Percentiles rank a stretch among this genome's conserved stretches.
These are phyloP conservation scores for Drosophila santomea DNA, from an alignment of 1,140 invertebrate species.

Conservation along the genomic window DNA sequence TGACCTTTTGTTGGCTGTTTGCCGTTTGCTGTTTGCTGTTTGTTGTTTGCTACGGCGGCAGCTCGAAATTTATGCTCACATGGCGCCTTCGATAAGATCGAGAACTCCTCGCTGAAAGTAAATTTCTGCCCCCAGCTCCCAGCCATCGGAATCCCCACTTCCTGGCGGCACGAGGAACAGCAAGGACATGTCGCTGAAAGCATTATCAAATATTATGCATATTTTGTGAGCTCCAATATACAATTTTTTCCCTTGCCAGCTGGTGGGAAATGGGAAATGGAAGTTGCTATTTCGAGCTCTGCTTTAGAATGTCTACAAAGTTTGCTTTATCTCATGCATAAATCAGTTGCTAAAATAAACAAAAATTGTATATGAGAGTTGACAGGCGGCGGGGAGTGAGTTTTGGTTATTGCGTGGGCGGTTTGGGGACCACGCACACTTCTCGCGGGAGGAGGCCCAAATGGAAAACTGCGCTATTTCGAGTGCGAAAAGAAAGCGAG, in stretches of 20 bases:
- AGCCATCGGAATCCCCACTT: background rate
- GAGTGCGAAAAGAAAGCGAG: slow-evolving; percentile 10
- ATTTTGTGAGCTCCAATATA: slow-evolving; percentile 74
- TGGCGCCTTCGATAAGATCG: slow-evolving; percentile 77
- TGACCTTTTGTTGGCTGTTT: slow-evolving; percentile 57
- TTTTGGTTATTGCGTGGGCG: slow-evolving; percentile 15
- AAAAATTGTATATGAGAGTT: slow-evolving; percentile 64
- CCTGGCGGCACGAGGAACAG: slow-evolving; percentile 22
- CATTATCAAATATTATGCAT: slow-evolving; percentile 83
- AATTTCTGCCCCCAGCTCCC: slow-evolving; percentile 21
- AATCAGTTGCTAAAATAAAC: slow-evolving; percentile 76
- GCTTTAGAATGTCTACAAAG: slow-evolving; percentile 76
- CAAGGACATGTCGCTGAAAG: slow-evolving; percentile 77
- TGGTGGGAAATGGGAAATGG: slow-evolving; percentile 1
- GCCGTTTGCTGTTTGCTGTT: slow-evolving; percentile 14
- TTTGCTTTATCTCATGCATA: slow-evolving; percentile 81
- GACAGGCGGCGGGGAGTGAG: slow-evolving; percentile 30
- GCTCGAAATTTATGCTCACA: slow-evolving; percentile 75
- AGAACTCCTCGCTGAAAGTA: slow-evolving; percentile 49
- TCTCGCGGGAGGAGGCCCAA: slow-evolving; percentile 47
- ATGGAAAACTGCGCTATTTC: slow-evolving; percentile 50
- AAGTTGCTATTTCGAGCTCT: slow-evolving; percentile 45
- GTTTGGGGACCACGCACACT: background rate
- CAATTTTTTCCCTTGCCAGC: slow-evolving; percentile 19
- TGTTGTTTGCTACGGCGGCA: slow-evolving; percentile 31